Base-by-base conservation (phyloP, 64 coral and sea anemone genomes). In the Montipora capricornis region DNA sequence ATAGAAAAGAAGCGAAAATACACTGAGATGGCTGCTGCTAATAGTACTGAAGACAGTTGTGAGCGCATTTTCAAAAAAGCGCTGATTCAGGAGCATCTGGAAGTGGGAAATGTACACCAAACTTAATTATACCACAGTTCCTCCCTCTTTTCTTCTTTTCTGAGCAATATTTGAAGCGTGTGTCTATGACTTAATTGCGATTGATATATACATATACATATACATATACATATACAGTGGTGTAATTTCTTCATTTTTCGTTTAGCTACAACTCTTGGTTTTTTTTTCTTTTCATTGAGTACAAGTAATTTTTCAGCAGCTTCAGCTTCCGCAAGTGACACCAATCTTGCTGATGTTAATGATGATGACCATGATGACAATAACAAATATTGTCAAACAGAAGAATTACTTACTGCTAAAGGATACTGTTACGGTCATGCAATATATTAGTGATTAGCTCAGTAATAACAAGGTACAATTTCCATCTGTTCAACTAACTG, bases 311-410 rank as follows among this genome's bases (percentile, higher is more conserved):
- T 76, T 15, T 4, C 0, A 14, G 74, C 74, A 76, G 74, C 74
- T 15, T 47, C 44, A 76, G 9, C 9, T 76, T 76, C 37, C 9
- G 9, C 46, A 76, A 45, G 15, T 76, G 74, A 76, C 9, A 44
- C 9, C 74, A 76, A 76, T 76, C 44, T 76, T 76, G 74, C 74
- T 76, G 74, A 46, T 29, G 15, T 11, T 10, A 81, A 16, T 20
- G 10, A 58, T 52, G 50, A 81, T 58, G 79, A 53, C 22, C 7
- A 58, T 10, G 57, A 20, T 10, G 7, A 53, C 57, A 3, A 62
- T 10, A 13, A 81, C 79, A 58, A 58, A 58, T 53, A n/a, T 81
- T 81, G 79, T 16, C 79, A 81, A 16, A 81, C 79, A n/a, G 57
- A 81, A 81, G 20, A 53, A n/a, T 2, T 22, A 16, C 7, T 47